Percentiles rank a stretch among this genome's conserved stretches.
These are phyloP conservation scores for Psittacara wagleri DNA, from an alignment of 2,113 vertebrate genomes.

Conservation along the genomic window DNA sequence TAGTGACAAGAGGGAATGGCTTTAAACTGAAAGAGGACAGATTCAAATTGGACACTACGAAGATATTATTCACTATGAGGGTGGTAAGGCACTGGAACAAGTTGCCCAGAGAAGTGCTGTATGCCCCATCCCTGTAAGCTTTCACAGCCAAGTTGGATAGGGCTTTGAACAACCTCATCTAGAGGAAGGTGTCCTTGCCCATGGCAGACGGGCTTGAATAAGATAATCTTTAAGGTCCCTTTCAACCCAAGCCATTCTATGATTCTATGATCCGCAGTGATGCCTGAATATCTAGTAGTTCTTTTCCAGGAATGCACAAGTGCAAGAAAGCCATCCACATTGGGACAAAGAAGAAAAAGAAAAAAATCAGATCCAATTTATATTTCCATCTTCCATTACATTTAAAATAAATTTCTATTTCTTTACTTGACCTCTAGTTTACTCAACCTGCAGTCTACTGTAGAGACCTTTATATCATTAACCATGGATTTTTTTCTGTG, in stretches of 20 bases:
- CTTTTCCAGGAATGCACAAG: background rate
- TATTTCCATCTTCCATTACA: background rate
- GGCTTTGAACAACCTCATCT: background rate
- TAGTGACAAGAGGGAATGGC: background rate
- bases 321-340: background rate
- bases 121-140: background rate
- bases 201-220: background rate
- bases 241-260: background rate
- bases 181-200: background rate
- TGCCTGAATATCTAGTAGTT: background rate
- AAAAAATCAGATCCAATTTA: background rate
- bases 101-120: background rate
- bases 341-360: background rate
- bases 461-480: background rate
- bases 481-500: rapidly evolving
- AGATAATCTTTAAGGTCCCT: background rate
- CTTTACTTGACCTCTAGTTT: background rate
- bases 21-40: background rate
- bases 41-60: background rate
- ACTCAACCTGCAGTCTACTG: background rate
- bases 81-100: background rate
- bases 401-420: background rate
- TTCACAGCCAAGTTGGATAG: background rate
- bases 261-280: background rate
- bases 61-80: background rate